phyloP scores from a whole-genome alignment of 2,113 vertebrate genomes.

The Gasterosteus aculeatus region DNA sequence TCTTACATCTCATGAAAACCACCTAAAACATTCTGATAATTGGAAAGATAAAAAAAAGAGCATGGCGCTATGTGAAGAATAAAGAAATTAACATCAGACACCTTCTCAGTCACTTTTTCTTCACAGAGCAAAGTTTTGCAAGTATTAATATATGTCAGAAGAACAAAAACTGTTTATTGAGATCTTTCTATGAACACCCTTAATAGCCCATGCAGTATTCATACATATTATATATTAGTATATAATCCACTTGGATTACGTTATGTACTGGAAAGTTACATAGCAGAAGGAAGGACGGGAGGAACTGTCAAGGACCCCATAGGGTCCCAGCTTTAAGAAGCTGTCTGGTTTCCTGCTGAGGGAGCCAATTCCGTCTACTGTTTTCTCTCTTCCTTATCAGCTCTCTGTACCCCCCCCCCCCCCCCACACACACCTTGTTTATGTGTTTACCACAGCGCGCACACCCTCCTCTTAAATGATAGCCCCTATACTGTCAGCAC shows the following conservation, averaged over 20 bases:
- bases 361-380: conserved; percentile 50
- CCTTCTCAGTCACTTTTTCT: conserved; percentile 2
- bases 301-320: conserved; percentile 28
- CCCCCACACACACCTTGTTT: conserved; percentile 60
- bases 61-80: conserved; percentile 2
- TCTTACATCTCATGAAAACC: background rate
- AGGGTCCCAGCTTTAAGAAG: conserved; percentile 48
- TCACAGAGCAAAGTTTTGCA: background rate
- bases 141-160: background rate
- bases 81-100: conserved; percentile 18
- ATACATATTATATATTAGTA: background rate
- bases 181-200: conserved; percentile 2
- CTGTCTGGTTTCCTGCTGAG: conserved; percentile 67
- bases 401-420: conserved; percentile 49
- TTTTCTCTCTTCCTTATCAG: conserved; percentile 62
- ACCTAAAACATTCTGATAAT: background rate
- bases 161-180: background rate
- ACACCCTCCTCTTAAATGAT: conserved; percentile 67
- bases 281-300: conserved; percentile 1
- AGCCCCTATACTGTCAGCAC: conserved; percentile 64
- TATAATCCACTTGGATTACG: background rate
- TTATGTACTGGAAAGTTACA: conserved; percentile 15
- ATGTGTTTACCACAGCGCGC: conserved; percentile 69
- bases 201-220: background rate
- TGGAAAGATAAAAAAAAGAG: conserved; percentile 9